Conservation (phyloP, 2,797 vertebrate species). For the Enteromius trimaculatus region DNA sequence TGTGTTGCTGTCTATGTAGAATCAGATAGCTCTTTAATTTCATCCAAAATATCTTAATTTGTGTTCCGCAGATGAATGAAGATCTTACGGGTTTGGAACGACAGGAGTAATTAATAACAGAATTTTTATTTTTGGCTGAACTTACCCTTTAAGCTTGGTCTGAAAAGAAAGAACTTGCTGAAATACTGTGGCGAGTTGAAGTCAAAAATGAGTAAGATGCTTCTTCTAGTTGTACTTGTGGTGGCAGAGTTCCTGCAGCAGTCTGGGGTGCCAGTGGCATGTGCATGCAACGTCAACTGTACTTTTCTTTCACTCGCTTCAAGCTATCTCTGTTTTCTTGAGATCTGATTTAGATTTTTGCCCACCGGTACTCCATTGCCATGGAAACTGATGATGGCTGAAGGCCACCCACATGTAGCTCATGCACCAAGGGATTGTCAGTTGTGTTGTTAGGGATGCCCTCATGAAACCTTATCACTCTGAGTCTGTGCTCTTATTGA, state of each 20-base stretch:
- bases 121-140: no score
- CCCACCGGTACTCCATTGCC: slow-evolving; percentile 37
- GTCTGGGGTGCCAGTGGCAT: slow-evolving; percentile 24
- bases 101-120: no score
- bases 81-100: no score
- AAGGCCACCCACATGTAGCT: slow-evolving; percentile 47
- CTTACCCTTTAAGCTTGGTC: background rate
- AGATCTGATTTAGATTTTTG: slow-evolving; percentile 45
- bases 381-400: slow-evolving; percentile 33
- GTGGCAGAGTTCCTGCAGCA: slow-evolving; percentile 8
- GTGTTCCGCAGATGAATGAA: no score
- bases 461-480: slow-evolving; percentile 13
- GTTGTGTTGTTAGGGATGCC: slow-evolving; percentile 42
- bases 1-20: no score
- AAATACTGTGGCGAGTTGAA: slow-evolving; percentile 10
- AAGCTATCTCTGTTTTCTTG: slow-evolving; percentile 22
- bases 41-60: no score
- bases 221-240: slow-evolving; percentile 5
- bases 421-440: slow-evolving; percentile 25
- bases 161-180: background rate
- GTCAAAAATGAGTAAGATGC: background rate
- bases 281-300: slow-evolving; percentile 8
- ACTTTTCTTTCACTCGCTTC: slow-evolving; percentile 20
- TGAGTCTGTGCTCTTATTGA: background rate
- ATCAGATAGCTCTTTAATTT: no score